These are phyloP conservation scores for Euplagia quadripunctaria DNA, from an alignment of 2,888 invertebrate species.

Conservation along the genomic window DNA sequence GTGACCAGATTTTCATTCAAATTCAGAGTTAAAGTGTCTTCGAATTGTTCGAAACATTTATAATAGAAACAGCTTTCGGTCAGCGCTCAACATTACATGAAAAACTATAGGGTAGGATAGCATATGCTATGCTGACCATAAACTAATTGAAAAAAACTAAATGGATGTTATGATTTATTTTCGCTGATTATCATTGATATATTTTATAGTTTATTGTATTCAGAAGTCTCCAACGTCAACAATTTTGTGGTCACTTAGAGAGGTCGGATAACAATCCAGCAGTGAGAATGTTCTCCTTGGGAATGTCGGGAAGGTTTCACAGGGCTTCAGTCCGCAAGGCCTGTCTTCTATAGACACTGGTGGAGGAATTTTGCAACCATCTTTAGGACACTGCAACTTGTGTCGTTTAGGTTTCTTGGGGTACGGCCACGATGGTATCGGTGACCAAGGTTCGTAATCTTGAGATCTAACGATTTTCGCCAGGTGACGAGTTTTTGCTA, in stretches of 20 bases:
- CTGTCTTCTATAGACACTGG: constrained; percentile 46
- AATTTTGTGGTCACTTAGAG: constrained; percentile 18
- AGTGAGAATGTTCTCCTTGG: constrained; percentile 61
- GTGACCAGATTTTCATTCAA: too few species aligned
- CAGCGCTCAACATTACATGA: too few species aligned
- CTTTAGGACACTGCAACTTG: constrained; percentile 63
- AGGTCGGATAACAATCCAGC: constrained; percentile 33
- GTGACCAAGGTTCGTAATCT: constrained; percentile 74
- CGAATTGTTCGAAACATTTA: too few species aligned
- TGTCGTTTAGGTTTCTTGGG: constrained; percentile 45
- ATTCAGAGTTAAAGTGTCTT: too few species aligned
- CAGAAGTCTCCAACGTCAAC: constrained; percentile 34
- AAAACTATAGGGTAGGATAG: too few species aligned
- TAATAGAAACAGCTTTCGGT: too few species aligned
- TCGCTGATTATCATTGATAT: constrained; percentile 60
- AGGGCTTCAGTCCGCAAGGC: constrained; percentile 60
- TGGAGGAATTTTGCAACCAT: constrained; percentile 62
- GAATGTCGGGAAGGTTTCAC: constrained; percentile 57
- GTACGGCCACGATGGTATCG: constrained; percentile 74
- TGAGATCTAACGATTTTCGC: constrained; percentile 47
- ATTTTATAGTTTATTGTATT: neutral
- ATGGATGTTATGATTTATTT: constrained; percentile 53
- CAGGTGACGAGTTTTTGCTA: constrained; percentile 10
- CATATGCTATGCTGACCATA: neutral
- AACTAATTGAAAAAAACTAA: constrained; percentile 10